phyloP scores from a whole-genome alignment of 2,888 invertebrate species.

The Blastobasis lacticolella region DNA sequence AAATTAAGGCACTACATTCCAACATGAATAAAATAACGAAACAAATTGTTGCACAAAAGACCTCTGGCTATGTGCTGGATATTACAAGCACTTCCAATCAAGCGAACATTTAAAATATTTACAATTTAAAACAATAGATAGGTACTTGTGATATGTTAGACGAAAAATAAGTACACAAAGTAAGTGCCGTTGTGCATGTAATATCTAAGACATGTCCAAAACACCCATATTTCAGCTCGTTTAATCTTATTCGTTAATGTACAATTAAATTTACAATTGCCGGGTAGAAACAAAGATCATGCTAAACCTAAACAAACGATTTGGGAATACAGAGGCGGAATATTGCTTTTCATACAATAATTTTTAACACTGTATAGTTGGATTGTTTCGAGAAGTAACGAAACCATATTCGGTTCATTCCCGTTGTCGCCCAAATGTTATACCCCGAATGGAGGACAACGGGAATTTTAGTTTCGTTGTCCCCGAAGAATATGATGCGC shows the following conservation, averaged over 20 bases:
- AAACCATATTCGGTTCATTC: too few relatives aligned
- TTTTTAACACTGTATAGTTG: too few relatives aligned
- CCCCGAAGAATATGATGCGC: too few relatives aligned
- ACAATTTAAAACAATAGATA: constrained; percentile 33
- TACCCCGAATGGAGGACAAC: too few relatives aligned
- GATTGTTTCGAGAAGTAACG: too few relatives aligned
- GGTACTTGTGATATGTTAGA: constrained; percentile 45
- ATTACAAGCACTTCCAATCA: constrained; percentile 30
- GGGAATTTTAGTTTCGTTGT: too few relatives aligned
- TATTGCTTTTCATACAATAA: too few relatives aligned
- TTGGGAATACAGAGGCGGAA: too few relatives aligned
- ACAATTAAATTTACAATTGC: constrained; percentile 32
- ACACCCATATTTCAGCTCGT: constrained; percentile 32
- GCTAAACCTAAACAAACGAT: too few relatives aligned
- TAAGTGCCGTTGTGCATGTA: constrained; percentile 32
- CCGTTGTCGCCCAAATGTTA: too few relatives aligned
- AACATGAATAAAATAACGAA: constrained; percentile 10
- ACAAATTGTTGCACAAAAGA: constrained; percentile 26
- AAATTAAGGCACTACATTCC: constrained; percentile 56
- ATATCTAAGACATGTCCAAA: constrained; percentile 33
- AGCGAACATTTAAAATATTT: constrained; percentile 35
- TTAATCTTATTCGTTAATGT: constrained; percentile 26
- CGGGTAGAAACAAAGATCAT: neutral
- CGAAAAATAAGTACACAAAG: constrained; percentile 39
- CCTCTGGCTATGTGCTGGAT: constrained; percentile 28